A percentile compares a stretch with the other conserved stretches of the same genome.
These are phyloP conservation scores for Helogale parvula DNA, from an alignment of 2,113 vertebrate genomes.

Conservation along the genomic window DNA sequence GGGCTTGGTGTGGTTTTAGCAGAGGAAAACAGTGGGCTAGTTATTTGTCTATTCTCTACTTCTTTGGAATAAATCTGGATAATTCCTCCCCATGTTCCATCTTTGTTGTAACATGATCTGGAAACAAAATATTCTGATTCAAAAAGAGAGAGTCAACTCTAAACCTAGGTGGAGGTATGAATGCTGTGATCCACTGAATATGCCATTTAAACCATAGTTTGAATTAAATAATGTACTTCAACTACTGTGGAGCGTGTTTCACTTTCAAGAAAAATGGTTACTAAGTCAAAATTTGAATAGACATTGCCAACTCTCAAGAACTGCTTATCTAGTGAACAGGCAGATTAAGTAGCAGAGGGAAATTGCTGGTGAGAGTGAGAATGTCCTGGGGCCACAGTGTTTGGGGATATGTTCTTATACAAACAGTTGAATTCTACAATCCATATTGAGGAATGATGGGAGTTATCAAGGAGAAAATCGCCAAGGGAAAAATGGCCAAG, in stretches of 20 bases:
- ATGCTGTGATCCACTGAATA: not conserved
- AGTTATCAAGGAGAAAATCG: not conserved
- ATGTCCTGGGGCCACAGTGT: not conserved
- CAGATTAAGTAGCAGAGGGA: not conserved
- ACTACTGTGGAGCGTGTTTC: not conserved
- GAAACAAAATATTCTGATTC: not conserved
- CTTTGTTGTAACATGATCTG: not conserved
- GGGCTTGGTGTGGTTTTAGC: not conserved
- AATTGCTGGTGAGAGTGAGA: not conserved
- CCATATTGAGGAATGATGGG: not conserved
- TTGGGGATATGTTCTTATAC: not conserved
- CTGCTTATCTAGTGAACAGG: not conserved
- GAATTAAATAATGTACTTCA: not conserved
- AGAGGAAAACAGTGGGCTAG: not conserved
- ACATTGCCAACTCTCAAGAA: not conserved
- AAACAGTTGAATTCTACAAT: not conserved
- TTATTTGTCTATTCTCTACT: not conserved
- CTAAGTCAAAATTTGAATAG: not conserved
- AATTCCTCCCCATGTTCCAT: not conserved
- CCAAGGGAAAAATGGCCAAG: not conserved
- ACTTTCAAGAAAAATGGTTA: not conserved
- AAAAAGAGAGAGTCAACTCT: not conserved
- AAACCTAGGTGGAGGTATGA: not conserved
- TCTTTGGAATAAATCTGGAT: not conserved
- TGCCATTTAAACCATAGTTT: not conserved